Percentiles rank a stretch among this genome's conserved stretches.
Conservation (phyloP, 2,888 invertebrate species). For the Megamerina dolium region DNA sequence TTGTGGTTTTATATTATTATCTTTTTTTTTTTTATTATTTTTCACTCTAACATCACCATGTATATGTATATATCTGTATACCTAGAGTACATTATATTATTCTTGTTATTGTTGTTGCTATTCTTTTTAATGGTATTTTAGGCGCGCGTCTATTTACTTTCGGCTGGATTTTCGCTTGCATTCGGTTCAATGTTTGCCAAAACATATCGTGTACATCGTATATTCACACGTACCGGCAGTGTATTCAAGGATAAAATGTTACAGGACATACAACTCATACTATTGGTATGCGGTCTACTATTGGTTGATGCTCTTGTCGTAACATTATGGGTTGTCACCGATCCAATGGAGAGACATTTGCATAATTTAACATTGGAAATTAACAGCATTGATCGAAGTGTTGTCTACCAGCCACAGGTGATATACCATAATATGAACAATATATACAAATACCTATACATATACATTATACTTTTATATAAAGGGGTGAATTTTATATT, state of each 20-base stretch:
- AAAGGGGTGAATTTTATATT: too few relatives aligned
- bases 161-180: slow-evolving; percentile 84
- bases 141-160: slow-evolving; percentile 81
- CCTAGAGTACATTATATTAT: too few relatives aligned
- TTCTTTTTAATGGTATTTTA: too few relatives aligned
- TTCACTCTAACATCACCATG: not conserved
- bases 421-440: too few relatives aligned
- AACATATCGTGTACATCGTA: slow-evolving; percentile 86
- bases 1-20: not conserved
- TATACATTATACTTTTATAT: too few relatives aligned
- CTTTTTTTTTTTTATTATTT: not conserved
- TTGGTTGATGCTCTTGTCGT: slow-evolving; percentile 78
- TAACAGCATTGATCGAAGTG: slow-evolving; percentile 68
- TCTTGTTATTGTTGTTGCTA: too few relatives aligned
- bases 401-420: slow-evolving; percentile 81
- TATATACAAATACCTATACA: not conserved
- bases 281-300: slow-evolving; percentile 73
- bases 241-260: slow-evolving; percentile 84
- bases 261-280: slow-evolving; percentile 83
- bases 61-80: not conserved
- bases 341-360: slow-evolving; percentile 81
- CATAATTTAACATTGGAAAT: slow-evolving; percentile 77
- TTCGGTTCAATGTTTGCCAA: slow-evolving; percentile 95
- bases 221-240: slow-evolving; percentile 80
- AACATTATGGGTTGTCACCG: slow-evolving; percentile 75